Base-by-base conservation (phyloP, 2,888 invertebrate species). In the Cryptosula pallasiana region DNA sequence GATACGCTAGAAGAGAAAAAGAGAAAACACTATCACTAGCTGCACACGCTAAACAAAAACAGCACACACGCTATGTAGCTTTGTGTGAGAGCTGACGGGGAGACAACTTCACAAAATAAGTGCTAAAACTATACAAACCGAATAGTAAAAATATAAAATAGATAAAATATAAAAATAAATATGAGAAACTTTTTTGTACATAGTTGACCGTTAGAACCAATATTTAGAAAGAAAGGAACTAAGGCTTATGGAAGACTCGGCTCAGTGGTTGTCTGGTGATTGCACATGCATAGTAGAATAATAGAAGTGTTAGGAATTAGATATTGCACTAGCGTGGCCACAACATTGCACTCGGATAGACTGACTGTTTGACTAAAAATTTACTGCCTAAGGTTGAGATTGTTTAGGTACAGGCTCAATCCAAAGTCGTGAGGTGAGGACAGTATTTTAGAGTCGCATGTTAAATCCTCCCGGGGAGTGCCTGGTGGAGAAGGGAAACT, bases 231-330 rank as follows among this genome's bases (percentile, higher is more conserved):
- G n/a, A n/a, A n/a, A n/a, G n/a, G n/a, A n/a, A n/a, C n/a, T n/a
- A n/a, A n/a, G n/a, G n/a, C n/a, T 20, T 20, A n/a, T 27, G 63
- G 63, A 63, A 63, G 63, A 63, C 63, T 32, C 27, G 63, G 63
- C 5, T 32, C 27, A 32, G 25, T 63, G 63, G 45, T 13, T 63
- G 32, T 23, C 57, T 23, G n/a, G 2, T 63, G 63, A 63, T 63
- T 63, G 63, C 63, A 63, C 63, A 20, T 45, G 45, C 45, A 45
- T 45, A 45, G 45, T 13, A 45, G n/a, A n/a, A n/a, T n/a, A n/a
- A n/a, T n/a, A n/a, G n/a, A n/a, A n/a, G n/a, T 13, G 45, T 45
- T 45, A 45, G 20, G 20, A 45, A 45, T 45, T 45, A 45, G 20
- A 45, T 20, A 45, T 13, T 45, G 45, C 5, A 45, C 20, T 20